phyloP scores from a whole-genome alignment of 2,888 invertebrate species.

The Metallyticus violacea region DNA sequence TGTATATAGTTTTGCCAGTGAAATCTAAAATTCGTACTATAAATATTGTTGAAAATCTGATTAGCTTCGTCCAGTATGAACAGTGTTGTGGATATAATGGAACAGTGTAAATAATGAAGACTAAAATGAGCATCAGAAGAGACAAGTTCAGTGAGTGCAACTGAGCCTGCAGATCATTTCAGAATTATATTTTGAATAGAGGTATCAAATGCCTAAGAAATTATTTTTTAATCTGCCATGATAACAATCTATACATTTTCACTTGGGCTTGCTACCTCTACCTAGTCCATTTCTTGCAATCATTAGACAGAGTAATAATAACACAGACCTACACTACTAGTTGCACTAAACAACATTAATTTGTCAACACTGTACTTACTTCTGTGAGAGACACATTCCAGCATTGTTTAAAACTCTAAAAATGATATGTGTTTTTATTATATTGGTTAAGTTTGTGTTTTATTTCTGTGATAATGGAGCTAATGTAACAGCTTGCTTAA shows the following conservation, averaged over 20 bases:
- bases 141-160: not conserved
- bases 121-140: not conserved
- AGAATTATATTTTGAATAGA: not conserved
- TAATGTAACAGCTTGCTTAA: not conserved
- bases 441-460: not conserved
- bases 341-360: not conserved
- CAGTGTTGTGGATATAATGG: not conserved
- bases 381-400: not conserved
- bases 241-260: not conserved
- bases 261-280: constrained; percentile 1
- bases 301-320: not conserved
- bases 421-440: not conserved
- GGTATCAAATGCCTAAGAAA: not conserved
- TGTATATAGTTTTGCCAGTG: not conserved
- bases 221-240: not conserved
- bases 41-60: not conserved
- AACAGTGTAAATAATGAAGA: not conserved
- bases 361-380: constrained; percentile 8
- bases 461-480: constrained; percentile 11
- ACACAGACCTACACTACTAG: not conserved
- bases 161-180: no score
- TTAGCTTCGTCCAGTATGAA: constrained; percentile 4
- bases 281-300: not conserved
- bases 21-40: not conserved
- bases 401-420: not conserved